Evolutionary conservation across 2,113 vertebrate genomes (phyloP).

Genomic region (Cheirogaleus medius): DNA sequence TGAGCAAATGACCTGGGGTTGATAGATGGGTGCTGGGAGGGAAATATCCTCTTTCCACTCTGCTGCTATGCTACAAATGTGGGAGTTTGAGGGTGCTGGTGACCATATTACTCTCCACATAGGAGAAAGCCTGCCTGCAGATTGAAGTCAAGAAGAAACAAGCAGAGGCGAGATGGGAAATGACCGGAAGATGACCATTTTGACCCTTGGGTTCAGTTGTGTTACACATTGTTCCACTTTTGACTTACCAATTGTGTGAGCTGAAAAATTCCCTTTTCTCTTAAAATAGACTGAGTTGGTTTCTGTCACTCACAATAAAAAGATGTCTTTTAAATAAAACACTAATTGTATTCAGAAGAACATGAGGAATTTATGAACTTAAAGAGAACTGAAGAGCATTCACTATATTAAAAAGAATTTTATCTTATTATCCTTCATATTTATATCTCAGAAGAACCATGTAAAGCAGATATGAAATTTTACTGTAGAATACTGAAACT

Average conservation of each 20-base stretch:
- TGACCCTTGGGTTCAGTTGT: not conserved
- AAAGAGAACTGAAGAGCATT: not conserved
- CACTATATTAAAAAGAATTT: not conserved
- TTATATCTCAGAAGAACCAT: not conserved
- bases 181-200: not conserved
- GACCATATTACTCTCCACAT: not conserved
- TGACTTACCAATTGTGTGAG: not conserved
- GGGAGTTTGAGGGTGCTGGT: not conserved
- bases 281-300: not conserved
- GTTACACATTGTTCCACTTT: not conserved
- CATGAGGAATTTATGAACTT: not conserved
- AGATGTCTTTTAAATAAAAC: not conserved
- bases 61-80: not conserved
- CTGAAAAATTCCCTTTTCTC: not conserved
- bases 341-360: not conserved
- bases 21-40: not conserved
- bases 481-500: not conserved
- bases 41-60: not conserved
- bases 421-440: not conserved
- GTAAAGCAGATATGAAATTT: not conserved
- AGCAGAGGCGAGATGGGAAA: not conserved
- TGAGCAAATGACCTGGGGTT: not conserved
- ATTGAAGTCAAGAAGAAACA: not conserved
- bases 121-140: not conserved
- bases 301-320: constrained; percentile 13